Evolutionary conservation across 2,888 invertebrate species (phyloP).

Genomic region (Himalopsyche anomala): DNA sequence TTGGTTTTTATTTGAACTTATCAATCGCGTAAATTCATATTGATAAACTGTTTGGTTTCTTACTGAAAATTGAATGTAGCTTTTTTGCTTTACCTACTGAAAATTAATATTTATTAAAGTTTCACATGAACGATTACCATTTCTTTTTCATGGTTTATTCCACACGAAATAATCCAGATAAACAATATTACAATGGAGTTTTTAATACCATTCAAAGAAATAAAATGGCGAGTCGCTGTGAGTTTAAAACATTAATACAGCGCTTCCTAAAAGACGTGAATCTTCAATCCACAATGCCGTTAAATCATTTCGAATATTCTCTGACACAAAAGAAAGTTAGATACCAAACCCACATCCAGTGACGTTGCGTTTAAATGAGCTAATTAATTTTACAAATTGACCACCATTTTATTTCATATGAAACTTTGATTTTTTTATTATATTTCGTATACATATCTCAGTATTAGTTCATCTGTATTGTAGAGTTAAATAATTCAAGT

Average conservation of each 20-base stretch:
- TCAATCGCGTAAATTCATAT: too few relatives aligned
- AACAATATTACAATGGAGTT: background rate
- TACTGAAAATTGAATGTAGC: too few relatives aligned
- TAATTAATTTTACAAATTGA: background rate
- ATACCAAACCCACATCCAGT: background rate
- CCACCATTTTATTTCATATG: too few relatives aligned
- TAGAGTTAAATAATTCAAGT: too few relatives aligned
- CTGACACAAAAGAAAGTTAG: constrained; percentile 6
- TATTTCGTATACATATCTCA: too few relatives aligned
- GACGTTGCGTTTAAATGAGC: background rate
- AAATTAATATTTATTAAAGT: too few relatives aligned
- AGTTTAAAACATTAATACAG: constrained; percentile 11
- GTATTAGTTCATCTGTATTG: too few relatives aligned
- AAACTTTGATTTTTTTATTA: too few relatives aligned
- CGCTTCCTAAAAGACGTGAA: constrained; percentile 16
- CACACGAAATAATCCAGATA: background rate
- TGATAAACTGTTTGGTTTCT: too few relatives aligned
- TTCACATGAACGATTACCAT: background rate
- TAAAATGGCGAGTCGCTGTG: background rate
- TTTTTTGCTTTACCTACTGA: too few relatives aligned
- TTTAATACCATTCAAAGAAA: background rate
- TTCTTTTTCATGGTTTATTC: background rate
- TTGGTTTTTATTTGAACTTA: too few relatives aligned
- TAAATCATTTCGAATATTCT: constrained; percentile 39
- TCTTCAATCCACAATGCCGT: background rate